phyloP scores from a whole-genome alignment of 2,888 invertebrate species.

The Cyclophora punctaria region DNA sequence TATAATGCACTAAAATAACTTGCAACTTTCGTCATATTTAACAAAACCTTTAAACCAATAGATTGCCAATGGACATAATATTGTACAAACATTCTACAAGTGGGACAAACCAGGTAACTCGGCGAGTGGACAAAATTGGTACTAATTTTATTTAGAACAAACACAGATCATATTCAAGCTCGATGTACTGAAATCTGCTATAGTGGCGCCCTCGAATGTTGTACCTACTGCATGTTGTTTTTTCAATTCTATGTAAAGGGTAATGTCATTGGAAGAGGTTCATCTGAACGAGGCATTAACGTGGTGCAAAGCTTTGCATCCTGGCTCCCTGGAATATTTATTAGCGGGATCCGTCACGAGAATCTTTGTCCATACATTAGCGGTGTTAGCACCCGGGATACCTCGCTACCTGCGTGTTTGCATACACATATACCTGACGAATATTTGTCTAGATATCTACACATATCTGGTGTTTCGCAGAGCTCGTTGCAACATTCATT shows the following conservation, averaged over 20 bases:
- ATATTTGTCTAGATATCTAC: conserved; percentile 62
- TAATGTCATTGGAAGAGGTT: conserved; percentile 11
- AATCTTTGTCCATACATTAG: conserved; percentile 70
- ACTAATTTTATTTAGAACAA: too few relatives aligned
- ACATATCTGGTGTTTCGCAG: conserved; percentile 48
- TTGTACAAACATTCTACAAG: conserved; percentile 1
- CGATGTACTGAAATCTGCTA: too few relatives aligned
- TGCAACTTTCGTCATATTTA: conserved; percentile 1
- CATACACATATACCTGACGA: conserved; percentile 45
- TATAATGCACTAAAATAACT: too few relatives aligned
- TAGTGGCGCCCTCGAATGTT: too few relatives aligned
- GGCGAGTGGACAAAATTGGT: too few relatives aligned
- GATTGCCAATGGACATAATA: conserved; percentile 2
- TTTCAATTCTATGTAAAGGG: too few relatives aligned
- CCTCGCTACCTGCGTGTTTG: conserved; percentile 54
- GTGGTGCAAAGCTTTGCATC: conserved; percentile 43
- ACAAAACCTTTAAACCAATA: too few relatives aligned
- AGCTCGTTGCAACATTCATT: conserved; percentile 56
- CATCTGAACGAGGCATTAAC: conserved; percentile 5
- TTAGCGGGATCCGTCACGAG: conserved; percentile 70
- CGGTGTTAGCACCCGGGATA: conserved; percentile 62
- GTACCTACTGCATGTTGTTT: too few relatives aligned
- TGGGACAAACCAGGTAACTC: too few relatives aligned
- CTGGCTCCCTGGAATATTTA: conserved; percentile 65
- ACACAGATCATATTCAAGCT: too few relatives aligned